phyloP scores from a whole-genome alignment of 1,140 invertebrate species.

The Lepidurus arcticus region DNA sequence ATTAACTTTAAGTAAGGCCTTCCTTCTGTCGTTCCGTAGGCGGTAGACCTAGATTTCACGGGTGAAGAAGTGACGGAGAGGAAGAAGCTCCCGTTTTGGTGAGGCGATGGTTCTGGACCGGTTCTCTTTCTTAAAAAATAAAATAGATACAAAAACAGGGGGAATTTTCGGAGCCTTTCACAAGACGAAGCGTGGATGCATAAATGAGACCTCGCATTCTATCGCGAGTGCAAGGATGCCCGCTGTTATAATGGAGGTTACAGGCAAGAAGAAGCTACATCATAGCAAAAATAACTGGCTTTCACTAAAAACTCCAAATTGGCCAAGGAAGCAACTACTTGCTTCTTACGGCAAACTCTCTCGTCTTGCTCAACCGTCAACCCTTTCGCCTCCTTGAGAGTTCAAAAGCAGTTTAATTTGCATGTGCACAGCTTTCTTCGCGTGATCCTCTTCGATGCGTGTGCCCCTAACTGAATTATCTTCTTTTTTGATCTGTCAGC shows the following conservation, averaged over 20 bases:
- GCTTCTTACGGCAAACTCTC: not conserved
- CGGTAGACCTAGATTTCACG: not conserved
- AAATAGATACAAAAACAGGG: not conserved
- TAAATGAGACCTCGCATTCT: not conserved
- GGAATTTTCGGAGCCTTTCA: not conserved
- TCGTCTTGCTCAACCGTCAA: not conserved
- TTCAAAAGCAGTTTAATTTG: not conserved
- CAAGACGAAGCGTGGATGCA: not conserved
- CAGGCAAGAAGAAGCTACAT: not conserved
- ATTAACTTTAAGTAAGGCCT: not conserved
- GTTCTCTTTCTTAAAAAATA: not conserved
- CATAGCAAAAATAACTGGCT: not conserved
- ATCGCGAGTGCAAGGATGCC: not conserved
- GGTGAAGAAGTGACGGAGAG: not conserved
- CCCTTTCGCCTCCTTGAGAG: not conserved
- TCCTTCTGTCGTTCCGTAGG: not conserved
- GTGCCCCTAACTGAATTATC: not conserved
- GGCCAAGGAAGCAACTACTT: slow-evolving; percentile 3
- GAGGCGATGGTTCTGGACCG: not conserved
- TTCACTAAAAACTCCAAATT: slow-evolving; percentile 1
- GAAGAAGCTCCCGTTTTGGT: not conserved
- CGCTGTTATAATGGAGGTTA: not conserved
- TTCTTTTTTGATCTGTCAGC: too few species aligned
- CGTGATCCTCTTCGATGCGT: not conserved
- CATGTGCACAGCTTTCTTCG: not conserved